Percentiles rank a stretch among this genome's conserved stretches.
Evolutionary conservation across 1,140 invertebrate species (phyloP).

Genomic region (Amyelois transitella): DNA sequence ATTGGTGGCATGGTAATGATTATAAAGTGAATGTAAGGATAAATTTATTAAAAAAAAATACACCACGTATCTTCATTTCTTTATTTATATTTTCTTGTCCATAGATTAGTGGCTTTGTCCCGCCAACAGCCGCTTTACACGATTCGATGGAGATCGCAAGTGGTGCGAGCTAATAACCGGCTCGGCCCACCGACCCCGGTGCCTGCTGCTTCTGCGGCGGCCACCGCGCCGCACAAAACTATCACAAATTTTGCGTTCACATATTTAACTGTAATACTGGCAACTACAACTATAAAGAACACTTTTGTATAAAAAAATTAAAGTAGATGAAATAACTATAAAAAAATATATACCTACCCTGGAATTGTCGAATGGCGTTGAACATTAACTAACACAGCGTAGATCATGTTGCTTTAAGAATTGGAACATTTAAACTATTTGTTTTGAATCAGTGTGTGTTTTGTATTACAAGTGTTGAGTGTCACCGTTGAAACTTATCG

Average conservation of each 20-base stretch:
- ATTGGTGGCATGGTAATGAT: too few relatives aligned
- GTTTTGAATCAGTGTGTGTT: neutral
- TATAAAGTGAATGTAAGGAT: too few relatives aligned
- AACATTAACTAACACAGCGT: too few relatives aligned
- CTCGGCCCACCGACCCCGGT: constrained; percentile 77
- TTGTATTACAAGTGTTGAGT: neutral
- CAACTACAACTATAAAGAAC: neutral
- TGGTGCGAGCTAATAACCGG: constrained; percentile 75
- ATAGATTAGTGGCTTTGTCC: constrained; percentile 56
- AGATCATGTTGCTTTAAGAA: too few relatives aligned
- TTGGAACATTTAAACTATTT: neutral
- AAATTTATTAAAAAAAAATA: too few relatives aligned
- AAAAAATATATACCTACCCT: neutral
- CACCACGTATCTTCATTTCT: neutral
- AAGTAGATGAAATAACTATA: neutral
- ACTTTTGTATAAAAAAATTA: neutral
- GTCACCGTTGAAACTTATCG: neutral
- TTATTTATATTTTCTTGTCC: constrained; percentile 4
- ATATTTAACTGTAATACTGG: neutral
- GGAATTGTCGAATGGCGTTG: neutral
- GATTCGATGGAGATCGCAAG: constrained; percentile 80
- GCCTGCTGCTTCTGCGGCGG: constrained; percentile 68
- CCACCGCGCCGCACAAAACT: constrained; percentile 1
- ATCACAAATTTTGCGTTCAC: neutral
- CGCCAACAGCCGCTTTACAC: constrained; percentile 57